phyloP scores from a whole-genome alignment of 2,888 invertebrate genomes.

The Druceiella hillmani region DNA sequence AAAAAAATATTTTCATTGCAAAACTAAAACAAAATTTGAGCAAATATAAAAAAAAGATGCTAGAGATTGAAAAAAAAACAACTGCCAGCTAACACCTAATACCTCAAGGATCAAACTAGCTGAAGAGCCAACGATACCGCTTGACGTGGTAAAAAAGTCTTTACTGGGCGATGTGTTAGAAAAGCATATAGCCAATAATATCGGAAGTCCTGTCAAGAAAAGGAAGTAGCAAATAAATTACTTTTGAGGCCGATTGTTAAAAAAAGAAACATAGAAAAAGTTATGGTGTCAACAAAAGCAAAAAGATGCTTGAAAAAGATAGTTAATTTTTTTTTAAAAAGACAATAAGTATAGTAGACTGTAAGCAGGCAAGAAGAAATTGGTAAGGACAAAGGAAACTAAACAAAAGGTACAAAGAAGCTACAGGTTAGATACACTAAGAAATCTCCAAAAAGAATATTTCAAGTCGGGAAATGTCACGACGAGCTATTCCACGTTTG shows the following conservation, averaged over 20 bases:
- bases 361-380: too few relatives aligned
- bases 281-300: slow-evolving; percentile 7
- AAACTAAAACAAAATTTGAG: slow-evolving; percentile 3
- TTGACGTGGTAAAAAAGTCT: slow-evolving; percentile 13
- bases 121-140: slow-evolving; percentile 10
- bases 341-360: too few relatives aligned
- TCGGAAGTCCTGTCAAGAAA: slow-evolving; percentile 11
- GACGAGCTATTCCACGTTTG: slow-evolving; percentile 1
- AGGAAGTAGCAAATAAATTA: slow-evolving; percentile 10
- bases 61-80: slow-evolving; percentile 11
- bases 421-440: slow-evolving; percentile 5
- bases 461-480: slow-evolving; percentile 7
- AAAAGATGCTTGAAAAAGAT: background rate
- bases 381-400: too few relatives aligned
- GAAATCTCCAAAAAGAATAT: slow-evolving; percentile 11
- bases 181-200: slow-evolving; percentile 11
- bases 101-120: too few relatives aligned
- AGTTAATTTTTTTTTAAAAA: slow-evolving; percentile 6
- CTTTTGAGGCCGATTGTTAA: slow-evolving; percentile 6
- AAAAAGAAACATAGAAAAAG: slow-evolving; percentile 11
- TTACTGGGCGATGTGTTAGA: slow-evolving; percentile 12
- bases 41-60: slow-evolving; percentile 11
- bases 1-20: slow-evolving; percentile 1
- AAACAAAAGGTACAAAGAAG: too few relatives aligned
- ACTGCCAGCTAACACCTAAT: slow-evolving; percentile 8